Base-by-base conservation (phyloP, 2,888 invertebrate genomes). In the Perithous albicinctus region DNA sequence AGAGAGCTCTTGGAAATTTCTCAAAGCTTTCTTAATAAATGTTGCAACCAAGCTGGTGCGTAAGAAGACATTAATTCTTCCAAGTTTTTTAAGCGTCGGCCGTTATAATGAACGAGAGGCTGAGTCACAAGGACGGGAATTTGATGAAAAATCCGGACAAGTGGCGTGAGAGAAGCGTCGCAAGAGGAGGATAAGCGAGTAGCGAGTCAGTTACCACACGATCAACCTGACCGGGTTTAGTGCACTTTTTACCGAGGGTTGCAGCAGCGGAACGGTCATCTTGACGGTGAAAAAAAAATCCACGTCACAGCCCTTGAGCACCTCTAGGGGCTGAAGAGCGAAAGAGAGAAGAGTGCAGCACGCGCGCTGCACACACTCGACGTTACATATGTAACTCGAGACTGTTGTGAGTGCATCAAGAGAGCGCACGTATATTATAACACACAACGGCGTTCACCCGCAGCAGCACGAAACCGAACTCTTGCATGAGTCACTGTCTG, bases 401-500 rank as follows among this genome's bases (percentile, higher is more conserved):
- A 82, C 78, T 64, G 70, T 67, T 59, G 75, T 67, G 74, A 75
- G 78, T 78, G 82, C 82, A 82, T 78, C 78, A 74, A 59, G 73
- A 32, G 32, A 63, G 63, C 41, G 61, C 15, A 38, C 51, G 48
- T 78, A 32, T 67, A 81, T n/a, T n/a, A n/a, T n/a, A n/a, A n/a
- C n/a, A n/a, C n/a, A n/a, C n/a, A n/a, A n/a, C 63, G 41, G 59
- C 74, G 43, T 51, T 63, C 1, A 18, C 64, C 46, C 66, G 59
- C 66, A 66, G 64, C 59, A 35, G 59, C 59, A 26, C 64, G 56
- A 78, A 78, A 81, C 78, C 78, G 23, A 82, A 82, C 82, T 82
- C 82, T 78, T 75, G 66, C 67, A 63, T 82, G 82, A 82, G 75
- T 82, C 82, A 82, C 70, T 66, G n/a, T n/a, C n/a, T 70, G 56